These are phyloP conservation scores for Epinotia demarniana DNA, from an alignment of 2,888 invertebrate genomes.

Conservation along the genomic window DNA sequence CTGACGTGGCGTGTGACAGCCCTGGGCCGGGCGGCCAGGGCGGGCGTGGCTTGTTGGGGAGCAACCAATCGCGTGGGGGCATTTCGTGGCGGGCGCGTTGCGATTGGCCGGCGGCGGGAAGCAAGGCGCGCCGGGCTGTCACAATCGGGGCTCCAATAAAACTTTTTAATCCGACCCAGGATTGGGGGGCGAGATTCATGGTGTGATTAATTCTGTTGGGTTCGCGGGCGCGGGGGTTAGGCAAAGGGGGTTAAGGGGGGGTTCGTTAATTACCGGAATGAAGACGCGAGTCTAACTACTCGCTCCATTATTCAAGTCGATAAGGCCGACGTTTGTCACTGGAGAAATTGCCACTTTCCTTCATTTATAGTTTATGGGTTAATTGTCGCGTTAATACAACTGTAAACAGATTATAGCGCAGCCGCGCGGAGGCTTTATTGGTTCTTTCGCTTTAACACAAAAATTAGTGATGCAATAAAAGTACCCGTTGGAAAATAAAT, in stretches of 20 bases:
- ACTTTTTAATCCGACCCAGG: conserved; percentile 82
- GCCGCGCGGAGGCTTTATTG: conserved; percentile 5
- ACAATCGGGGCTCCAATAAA: conserved; percentile 80
- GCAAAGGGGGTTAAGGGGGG: conserved; percentile 37
- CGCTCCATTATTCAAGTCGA: conserved; percentile 81
- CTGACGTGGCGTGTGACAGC: conserved; percentile 80
- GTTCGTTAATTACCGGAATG: conserved; percentile 81
- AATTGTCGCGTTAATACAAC: conserved; percentile 58
- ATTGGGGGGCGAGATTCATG: conserved; percentile 82
- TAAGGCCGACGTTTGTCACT: conserved; percentile 80
- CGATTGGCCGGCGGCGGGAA: conserved; percentile 64
- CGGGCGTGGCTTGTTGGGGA: conserved; percentile 63
- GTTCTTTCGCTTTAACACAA: conserved; percentile 12
- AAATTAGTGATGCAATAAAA: conserved; percentile 1
- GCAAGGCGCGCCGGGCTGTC: conserved; percentile 72
- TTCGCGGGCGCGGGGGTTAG: conserved; percentile 51
- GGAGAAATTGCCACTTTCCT: conserved; percentile 77
- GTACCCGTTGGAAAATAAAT: background rate
- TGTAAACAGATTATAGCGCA: conserved; percentile 51
- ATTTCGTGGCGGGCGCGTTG: conserved; percentile 54
- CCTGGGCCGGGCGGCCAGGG: conserved; percentile 71
- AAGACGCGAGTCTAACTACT: conserved; percentile 82
- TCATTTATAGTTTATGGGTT: conserved; percentile 78
- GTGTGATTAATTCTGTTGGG: conserved; percentile 82
- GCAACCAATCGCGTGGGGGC: conserved; percentile 62